Evolutionary conservation across 1,140 invertebrate genomes (phyloP), one percentile per base, ranked within the genome.

Genomic region (Drosophila paulistorum): DNA sequence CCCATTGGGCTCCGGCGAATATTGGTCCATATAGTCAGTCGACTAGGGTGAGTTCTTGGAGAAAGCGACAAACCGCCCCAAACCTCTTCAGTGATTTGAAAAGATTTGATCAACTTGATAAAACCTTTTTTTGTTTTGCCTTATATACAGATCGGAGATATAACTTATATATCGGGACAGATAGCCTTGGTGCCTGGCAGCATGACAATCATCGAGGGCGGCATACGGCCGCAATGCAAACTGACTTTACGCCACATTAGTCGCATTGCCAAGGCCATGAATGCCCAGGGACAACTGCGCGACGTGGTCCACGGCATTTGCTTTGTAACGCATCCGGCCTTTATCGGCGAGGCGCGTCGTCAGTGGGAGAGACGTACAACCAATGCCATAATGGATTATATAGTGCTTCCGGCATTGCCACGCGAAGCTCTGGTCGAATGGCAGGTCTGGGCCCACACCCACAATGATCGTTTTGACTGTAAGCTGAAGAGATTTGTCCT

Each of bases 1-100:
- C 97, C 23, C 97, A 98, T 93, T 99, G 98, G 98, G 97, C 98
- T 4, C 97, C 98, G 5, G 97, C 97, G 48, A 98, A 98, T 90
- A 98, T 99, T 78, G 98, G 98, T 13, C 98, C 98, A 35, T 99
- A 98, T 92, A 98, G 97, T 91, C 98, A 99, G 93, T 96, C 96
- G 26, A 94, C 97, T 68, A 95, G 95, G 93, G 96, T 92, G 73
- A 90, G 74, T 7, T 10, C 30, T 4, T 10, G 6, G 1, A 48
- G 42, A 2, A 9, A 30, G 5, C 6, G 5, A 30, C 1, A 23
- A 2, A 23, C 20, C 20, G 20, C 20, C 20, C 20, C 20, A 1
- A 23, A 23, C 20, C 20, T 23, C 2, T 2, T 23, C 1, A 20
- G 23, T 26, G 23, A 26, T 26, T 26, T 26, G 0, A 26, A 26